Base-by-base conservation (phyloP, 2,888 invertebrate genomes). In the Epinotia ramella region DNA sequence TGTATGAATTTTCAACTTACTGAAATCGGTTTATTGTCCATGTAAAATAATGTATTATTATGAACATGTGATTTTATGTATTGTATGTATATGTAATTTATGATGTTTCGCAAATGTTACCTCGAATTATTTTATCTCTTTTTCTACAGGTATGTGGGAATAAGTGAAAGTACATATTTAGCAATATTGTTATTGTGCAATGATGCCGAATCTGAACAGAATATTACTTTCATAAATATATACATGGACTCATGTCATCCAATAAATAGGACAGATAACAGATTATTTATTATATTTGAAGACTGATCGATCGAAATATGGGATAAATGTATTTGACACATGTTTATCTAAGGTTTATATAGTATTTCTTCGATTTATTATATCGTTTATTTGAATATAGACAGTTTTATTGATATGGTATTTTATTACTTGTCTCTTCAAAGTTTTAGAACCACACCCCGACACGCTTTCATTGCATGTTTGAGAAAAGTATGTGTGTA, bases 341-440 rank as follows among this genome's bases (percentile, higher is more conserved):
- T 83, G 88, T 87, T 86, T 88, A 84, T 85, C 81, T 84, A 83
- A 80, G 85, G 84, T 82, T 84, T 84, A 85, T 84, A 85, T 84
- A 84, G 82, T 84, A 85, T 84, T 78, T 84, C 80, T 79, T 84
- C 83, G 80, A 85, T 80, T 80, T 82, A 84, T 80, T 83, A 82
- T 80, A 79, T 77, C 80, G 77, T 78, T 79, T 77, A 77, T 80
- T 87, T 85, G 83, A 84, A 87, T 88, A 87, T 88, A 87, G 86
- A 88, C 82, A 81, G 83, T 84, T 78, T 82, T 78, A 80, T 81
- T 78, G 79, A 77, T 7, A 64, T 46, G 33, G n/a, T 20, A 2
- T 74, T 69, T 74, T 24, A 57, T 69, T 74, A 57, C 6, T 16
- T 56, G 20, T 13, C 20, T 0, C 18, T 2, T 33, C 7, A 6